A percentile compares a stretch with the other conserved stretches of the same genome.
phyloP scores from a whole-genome alignment of 2,888 invertebrate species.

The Coelinius sp. region DNA sequence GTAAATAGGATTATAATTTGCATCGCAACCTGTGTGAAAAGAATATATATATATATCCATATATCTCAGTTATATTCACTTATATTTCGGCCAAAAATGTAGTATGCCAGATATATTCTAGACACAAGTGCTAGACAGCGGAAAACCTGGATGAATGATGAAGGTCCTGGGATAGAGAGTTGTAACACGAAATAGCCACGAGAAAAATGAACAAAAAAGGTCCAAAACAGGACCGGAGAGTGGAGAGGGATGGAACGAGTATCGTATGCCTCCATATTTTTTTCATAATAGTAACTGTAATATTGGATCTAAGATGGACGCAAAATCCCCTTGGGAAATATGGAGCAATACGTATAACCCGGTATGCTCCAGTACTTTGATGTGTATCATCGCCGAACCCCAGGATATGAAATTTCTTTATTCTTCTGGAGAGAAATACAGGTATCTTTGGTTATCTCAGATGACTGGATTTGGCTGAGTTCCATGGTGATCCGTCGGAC shows the following conservation, averaged over 20 bases:
- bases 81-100: too few species aligned
- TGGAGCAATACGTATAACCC: conserved; percentile 48
- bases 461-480: neutral
- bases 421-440: neutral
- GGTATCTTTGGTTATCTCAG: neutral
- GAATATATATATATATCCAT: too few species aligned
- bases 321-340: conserved; percentile 56
- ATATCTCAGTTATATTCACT: too few species aligned
- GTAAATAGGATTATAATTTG: neutral
- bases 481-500: neutral
- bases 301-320: conserved; percentile 55
- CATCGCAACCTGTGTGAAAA: too few species aligned
- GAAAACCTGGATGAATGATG: conserved; percentile 28
- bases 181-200: conserved; percentile 28
- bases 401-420: neutral
- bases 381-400: neutral
- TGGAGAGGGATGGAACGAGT: conserved; percentile 42
- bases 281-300: conserved; percentile 48
- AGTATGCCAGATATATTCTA: too few species aligned
- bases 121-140: conserved; percentile 41
- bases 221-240: conserved; percentile 16
- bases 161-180: conserved; percentile 33
- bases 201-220: conserved; percentile 14
- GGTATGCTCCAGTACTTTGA: neutral
- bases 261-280: conserved; percentile 38